Percentiles rank a stretch among this genome's conserved stretches.
Conservation (phyloP, 2,113 vertebrate genomes). For the Tyrannus savana region DNA sequence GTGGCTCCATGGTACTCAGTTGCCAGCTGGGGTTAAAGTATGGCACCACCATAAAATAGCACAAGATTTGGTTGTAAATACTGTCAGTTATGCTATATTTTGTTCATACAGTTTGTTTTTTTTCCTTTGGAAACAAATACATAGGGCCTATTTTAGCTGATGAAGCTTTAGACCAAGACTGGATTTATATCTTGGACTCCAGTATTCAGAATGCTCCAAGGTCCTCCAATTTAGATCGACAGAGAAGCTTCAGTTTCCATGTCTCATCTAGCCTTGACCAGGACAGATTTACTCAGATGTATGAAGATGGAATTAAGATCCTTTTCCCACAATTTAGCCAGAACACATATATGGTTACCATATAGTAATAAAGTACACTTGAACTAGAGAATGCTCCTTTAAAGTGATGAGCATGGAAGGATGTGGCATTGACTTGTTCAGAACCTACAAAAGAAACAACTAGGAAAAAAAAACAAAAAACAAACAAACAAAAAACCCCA, state of each 20-base stretch:
- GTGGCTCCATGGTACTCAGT: neutral
- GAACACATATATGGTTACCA: neutral
- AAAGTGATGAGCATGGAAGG: neutral
- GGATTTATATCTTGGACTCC: neutral
- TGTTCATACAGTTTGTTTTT: neutral
- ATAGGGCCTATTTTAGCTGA: neutral
- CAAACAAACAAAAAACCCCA: too few relatives aligned
- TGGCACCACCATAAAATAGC: neutral
- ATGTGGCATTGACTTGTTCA: neutral
- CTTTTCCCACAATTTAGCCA: neutral
- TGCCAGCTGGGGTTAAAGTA: neutral
- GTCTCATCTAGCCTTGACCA: neutral
- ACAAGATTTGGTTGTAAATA: neutral
- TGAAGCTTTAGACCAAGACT: neutral
- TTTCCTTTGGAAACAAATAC: neutral
- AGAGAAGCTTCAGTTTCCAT: rapidly evolving
- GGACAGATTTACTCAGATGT: neutral
- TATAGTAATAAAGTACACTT: neutral
- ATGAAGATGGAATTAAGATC: neutral
- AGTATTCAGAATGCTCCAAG: neutral
- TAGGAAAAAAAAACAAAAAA: neutral
- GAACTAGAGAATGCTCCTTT: neutral
- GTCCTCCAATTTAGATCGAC: rapidly evolving
- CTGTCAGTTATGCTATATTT: neutral
- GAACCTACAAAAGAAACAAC: neutral